Base-by-base conservation (phyloP, 2,113 vertebrate species). In the Pachycephala philippinensis region DNA sequence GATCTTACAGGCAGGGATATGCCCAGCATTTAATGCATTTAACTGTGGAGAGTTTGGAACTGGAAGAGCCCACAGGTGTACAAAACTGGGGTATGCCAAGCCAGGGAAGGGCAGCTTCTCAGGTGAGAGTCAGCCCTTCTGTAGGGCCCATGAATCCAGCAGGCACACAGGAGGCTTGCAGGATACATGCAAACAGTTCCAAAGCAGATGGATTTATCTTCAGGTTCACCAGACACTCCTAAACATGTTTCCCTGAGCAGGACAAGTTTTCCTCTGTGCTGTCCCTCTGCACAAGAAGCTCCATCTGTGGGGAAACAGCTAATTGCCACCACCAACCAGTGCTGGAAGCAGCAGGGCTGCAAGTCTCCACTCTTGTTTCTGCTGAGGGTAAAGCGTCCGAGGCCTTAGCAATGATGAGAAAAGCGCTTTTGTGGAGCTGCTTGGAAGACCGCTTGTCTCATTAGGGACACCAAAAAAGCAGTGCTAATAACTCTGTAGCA, bases 261-360 rank as follows among this genome's bases (percentile, higher is more conserved):
- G 50, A 66, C 18, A 49, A 71, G 17, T 10, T 72, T 91, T 44
- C 13, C 30, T 81, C 39, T 83, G 33, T 35, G 77, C 60, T 86
- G 18, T 78, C 53, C 57, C 86, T 87, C 47, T 76, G 65, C 42
- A 61, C 52, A 60, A 75, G 82, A 69, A 90, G 77, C 60, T 84
- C 87, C 91, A 93, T 91, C 97, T 96, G 90, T 61, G 77, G 72
- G 71, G 26, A 70, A 90, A 68, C 0, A 86, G 61, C 93, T 95
- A 93, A 96, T 84, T 84, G 94, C 70, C 72, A 72, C 1, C 15
- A 40, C 22, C 19, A 75, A 39, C 21, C 44, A 3, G 44, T 11
- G 31, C 71, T 80, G 53, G 42, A 37, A 91, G 59, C 79, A 15
- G 18, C 22, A 22, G 10, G 65, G 40, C 76, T 84, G 33, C 60